A percentile compares a stretch with the other conserved stretches of the same genome.
Conservation (phyloP, 1,140 invertebrate genomes). For the Homalodisca vitripennis region DNA sequence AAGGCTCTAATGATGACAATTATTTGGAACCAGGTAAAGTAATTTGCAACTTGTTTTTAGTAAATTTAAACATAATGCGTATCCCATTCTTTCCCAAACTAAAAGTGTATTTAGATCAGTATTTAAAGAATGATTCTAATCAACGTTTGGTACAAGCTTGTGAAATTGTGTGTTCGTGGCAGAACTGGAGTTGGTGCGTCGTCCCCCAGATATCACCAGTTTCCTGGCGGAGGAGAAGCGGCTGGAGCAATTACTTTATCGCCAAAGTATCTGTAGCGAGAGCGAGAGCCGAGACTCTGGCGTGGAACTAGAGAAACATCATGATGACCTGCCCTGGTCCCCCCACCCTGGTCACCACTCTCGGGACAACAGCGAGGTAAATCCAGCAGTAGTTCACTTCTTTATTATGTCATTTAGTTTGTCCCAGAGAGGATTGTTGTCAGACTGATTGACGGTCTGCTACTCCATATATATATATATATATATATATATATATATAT, state of each 20-base stretch:
- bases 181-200: constrained; percentile 44
- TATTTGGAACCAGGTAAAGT: constrained; percentile 58
- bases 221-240: constrained; percentile 76
- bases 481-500: too few species aligned
- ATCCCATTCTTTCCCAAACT: too few species aligned
- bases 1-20: constrained; percentile 61
- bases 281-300: constrained; percentile 72
- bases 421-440: too few species aligned
- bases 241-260: constrained; percentile 64
- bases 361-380: constrained; percentile 71
- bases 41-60: too few species aligned
- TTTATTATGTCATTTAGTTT: too few species aligned
- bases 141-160: too few species aligned
- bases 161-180: not conserved
- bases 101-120: too few species aligned
- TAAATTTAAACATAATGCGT: too few species aligned
- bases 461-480: too few species aligned
- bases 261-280: constrained; percentile 55
- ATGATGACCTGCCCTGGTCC: constrained; percentile 56
- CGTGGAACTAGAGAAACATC: constrained; percentile 64
- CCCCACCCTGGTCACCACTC: constrained; percentile 70
- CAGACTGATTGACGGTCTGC: too few species aligned
- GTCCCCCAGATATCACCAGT: constrained; percentile 75
- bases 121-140: too few species aligned
- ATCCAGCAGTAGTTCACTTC: constrained; percentile 13